Percentiles rank a stretch among this genome's conserved stretches.
Evolutionary conservation across 2,797 vertebrate species (phyloP).

Genomic region (Selene dorsalis): DNA sequence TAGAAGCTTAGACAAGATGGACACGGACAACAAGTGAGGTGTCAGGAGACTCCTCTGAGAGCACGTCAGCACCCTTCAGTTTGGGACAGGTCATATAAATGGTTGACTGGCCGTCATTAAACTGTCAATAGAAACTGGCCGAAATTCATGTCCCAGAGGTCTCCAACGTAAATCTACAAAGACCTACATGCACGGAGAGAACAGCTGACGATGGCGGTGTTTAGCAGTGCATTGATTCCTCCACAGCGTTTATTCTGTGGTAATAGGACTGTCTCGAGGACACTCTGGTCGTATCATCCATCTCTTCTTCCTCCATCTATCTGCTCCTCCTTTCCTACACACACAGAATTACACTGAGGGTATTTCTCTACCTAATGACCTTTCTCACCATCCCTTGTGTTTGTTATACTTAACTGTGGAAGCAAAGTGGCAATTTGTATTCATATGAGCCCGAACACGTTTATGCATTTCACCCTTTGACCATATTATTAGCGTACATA

Average conservation of each 20-base stretch:
- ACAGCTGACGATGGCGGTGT: slow-evolving; percentile 53
- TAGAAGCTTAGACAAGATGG: background rate
- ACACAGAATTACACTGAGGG: background rate
- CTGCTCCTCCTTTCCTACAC: background rate
- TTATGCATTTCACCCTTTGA: slow-evolving; percentile 12
- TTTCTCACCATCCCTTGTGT: slow-evolving; percentile 7
- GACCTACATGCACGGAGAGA: slow-evolving; percentile 18
- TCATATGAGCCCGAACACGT: slow-evolving; percentile 7
- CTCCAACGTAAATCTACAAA: slow-evolving; percentile 25
- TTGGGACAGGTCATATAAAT: slow-evolving; percentile 31
- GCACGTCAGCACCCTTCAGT: background rate
- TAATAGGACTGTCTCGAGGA: slow-evolving; percentile 71
- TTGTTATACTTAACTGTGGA: slow-evolving; percentile 9
- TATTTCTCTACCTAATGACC: slow-evolving; percentile 32
- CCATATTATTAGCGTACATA: background rate
- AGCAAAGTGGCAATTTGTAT: background rate
- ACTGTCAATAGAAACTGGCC: slow-evolving; percentile 43
- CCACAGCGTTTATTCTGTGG: slow-evolving; percentile 72
- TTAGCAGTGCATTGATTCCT: slow-evolving; percentile 74
- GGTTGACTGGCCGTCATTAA: slow-evolving; percentile 54
- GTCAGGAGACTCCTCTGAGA: slow-evolving; percentile 7
- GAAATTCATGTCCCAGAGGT: slow-evolving; percentile 29
- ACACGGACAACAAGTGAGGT: background rate
- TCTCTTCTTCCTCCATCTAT: slow-evolving; percentile 54
- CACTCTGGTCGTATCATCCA: slow-evolving; percentile 57